Evolutionary conservation across 2,113 vertebrate genomes (phyloP), one percentile per base, ranked within the genome.

Genomic region (Parus major): DNA sequence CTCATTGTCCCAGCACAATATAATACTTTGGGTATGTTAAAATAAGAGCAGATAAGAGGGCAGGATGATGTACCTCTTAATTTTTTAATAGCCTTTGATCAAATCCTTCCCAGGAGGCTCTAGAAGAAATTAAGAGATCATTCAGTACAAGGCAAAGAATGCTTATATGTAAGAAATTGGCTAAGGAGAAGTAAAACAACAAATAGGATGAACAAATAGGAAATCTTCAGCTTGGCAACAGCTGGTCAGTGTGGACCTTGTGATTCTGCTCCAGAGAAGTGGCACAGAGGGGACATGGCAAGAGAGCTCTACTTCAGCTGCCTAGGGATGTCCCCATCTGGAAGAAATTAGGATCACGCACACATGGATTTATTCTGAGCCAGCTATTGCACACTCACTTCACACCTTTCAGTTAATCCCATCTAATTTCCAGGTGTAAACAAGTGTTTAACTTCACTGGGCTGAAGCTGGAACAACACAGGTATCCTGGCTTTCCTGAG

Each of bases 41-140:
- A 90, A 69, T 56, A 69, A 87, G 22, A 90, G 61, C 10, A 57
- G 61, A 83, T 88, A 85, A 82, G 82, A 64, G 18, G 82, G 9
- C 36, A 71, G 24, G 25, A 35, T 80, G 44, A 85, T 69, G 25
- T 55, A 65, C 57, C 11, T 82, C 16, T 78, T 33, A 63, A 71
- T 59, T 96, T 97, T 86, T 71, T 29, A 79, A 86, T 70, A 87
- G 39, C 11, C 31, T 95, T 91, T 75, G 36, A 92, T 85, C 60
- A 93, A 82, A 42, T 85, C 42, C 31, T 39, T 90, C 88, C 75
- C 88, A 72, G 85, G 66, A 93, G 71, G 12, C 36, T 33, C 15
- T 29, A 87, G n/a, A 87, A 53, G 88, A 96, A 95, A 92, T 57
- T 11, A 82, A 70, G 82, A 44, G 66, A 78, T 66, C 47, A 20